Evolutionary conservation across 2,113 vertebrate genomes (phyloP).

Genomic region (Cynocephalus volans): DNA sequence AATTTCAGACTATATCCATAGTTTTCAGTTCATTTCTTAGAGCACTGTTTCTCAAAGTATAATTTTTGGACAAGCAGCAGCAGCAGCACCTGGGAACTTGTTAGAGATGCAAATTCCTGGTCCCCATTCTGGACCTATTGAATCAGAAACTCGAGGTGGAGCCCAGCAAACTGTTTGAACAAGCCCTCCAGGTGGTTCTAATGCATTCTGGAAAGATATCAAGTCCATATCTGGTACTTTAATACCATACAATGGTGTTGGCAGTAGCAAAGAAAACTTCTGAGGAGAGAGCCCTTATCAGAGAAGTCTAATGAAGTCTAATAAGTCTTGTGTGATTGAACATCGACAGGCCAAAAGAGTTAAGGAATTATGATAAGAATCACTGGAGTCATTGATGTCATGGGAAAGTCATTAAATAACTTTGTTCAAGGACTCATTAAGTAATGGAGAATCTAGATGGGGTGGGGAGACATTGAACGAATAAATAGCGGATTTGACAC

Average conservation of each 20-base stretch:
- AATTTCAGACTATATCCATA: not conserved
- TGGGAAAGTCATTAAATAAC: not conserved
- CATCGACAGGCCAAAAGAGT: not conserved
- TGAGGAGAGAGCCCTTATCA: not conserved
- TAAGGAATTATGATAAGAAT: not conserved
- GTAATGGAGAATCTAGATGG: not conserved
- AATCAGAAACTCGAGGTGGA: not conserved
- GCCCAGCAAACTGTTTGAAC: not conserved
- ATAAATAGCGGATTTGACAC: not conserved
- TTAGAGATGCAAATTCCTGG: not conserved
- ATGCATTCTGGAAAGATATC: not conserved
- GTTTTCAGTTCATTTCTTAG: not conserved
- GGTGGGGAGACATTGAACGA: not conserved
- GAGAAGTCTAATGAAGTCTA: slow-evolving; percentile 31
- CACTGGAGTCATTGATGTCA: not conserved
- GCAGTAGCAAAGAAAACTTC: slow-evolving; percentile 2
- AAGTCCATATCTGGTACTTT: not conserved
- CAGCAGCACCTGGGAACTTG: not conserved
- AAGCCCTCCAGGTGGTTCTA: not conserved
- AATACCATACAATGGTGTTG: not conserved
- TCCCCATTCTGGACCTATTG: not conserved
- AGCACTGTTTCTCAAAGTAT: not conserved
- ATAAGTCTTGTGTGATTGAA: not conserved
- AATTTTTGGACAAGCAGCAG: not conserved
- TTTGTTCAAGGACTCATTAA: slow-evolving; percentile 3